Evolutionary conservation across 1,140 invertebrate species (phyloP), one percentile per base, ranked within the genome.

Genomic region (Saccostrea glomerata): DNA sequence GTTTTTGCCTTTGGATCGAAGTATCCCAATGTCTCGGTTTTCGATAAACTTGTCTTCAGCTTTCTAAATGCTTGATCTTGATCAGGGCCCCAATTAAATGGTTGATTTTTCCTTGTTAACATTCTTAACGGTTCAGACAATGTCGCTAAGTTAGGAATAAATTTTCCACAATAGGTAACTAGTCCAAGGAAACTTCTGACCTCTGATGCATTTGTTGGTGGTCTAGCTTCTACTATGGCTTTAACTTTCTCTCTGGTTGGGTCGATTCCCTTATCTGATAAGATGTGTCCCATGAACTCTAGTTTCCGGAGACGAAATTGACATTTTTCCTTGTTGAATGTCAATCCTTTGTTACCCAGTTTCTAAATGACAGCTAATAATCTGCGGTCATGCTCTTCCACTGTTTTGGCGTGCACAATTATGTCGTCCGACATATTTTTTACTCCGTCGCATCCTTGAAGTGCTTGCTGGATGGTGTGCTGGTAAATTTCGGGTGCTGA

Each of bases 241-340:
- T 36, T 36, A 2, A 36, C 30, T 36, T 36, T 36, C 30, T 36
- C 30, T 36, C 30, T 36, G 30, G 30, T 90, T 30, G 88, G 86
- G n/a, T 87, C 86, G 15, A 89, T 88, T 82, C 92, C 89, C 2
- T 88, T 82, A 17, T 54, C 87, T 63, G 88, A 91, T 47, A 92
- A 82, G 23, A 93, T 36, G 63, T 89, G 87, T 47, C 90, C 91
- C 85, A 92, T 90, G 60, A 93, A 92, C 13, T 85, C 88, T 12
- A 93, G 25, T 63, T 88, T 73, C 0, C 63, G 17, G 82, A 86
- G 88, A n/a, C 60, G 85, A 84, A 93, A 91, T 40, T 90, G 6
- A 54, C 58, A 89, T 36, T 73, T 87, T 55, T 30, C 11, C n/a
- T 60, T 87, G 82, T 89, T 89, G 2, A 87, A 20, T 13, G 82